Evolutionary conservation across 2,797 vertebrate genomes (phyloP).

Genomic region (Columba guinea): DNA sequence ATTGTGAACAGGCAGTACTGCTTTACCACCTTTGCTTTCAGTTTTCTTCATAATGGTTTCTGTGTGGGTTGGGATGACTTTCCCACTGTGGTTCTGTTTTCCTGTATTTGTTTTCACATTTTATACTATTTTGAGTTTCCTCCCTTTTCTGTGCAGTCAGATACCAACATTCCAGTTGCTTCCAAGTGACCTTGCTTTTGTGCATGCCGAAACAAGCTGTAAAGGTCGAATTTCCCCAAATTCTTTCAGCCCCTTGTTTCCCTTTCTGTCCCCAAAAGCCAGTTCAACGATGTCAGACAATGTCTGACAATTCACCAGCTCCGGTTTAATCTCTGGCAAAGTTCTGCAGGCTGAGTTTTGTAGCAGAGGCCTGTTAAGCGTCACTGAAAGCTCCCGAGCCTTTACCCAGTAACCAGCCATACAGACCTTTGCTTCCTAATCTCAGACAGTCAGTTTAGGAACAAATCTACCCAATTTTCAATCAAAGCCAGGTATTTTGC

Average conservation of each 20-base stretch:
- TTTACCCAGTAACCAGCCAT: neutral
- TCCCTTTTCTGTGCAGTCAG: neutral
- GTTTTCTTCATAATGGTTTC: neutral
- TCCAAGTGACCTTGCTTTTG: neutral
- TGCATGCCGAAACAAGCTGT: neutral
- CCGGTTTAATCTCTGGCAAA: neutral
- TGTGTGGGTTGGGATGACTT: neutral
- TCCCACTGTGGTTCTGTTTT: neutral
- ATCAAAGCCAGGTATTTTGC: neutral
- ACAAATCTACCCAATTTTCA: neutral
- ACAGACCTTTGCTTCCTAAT: neutral
- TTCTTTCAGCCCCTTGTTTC: accelerated
- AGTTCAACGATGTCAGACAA: neutral
- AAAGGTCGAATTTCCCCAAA: neutral
- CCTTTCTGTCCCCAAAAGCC: neutral
- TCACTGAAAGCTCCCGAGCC: neutral
- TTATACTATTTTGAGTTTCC: neutral
- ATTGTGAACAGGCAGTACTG: neutral
- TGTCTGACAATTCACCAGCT: accelerated
- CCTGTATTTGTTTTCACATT: neutral
- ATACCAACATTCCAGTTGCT: neutral
- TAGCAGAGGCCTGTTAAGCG: neutral
- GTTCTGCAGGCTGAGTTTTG: neutral
- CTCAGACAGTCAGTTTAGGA: neutral
- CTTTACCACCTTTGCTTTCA: neutral